Base-by-base conservation (phyloP, 2,797 vertebrate species). In the Cossypha niveicapilla region DNA sequence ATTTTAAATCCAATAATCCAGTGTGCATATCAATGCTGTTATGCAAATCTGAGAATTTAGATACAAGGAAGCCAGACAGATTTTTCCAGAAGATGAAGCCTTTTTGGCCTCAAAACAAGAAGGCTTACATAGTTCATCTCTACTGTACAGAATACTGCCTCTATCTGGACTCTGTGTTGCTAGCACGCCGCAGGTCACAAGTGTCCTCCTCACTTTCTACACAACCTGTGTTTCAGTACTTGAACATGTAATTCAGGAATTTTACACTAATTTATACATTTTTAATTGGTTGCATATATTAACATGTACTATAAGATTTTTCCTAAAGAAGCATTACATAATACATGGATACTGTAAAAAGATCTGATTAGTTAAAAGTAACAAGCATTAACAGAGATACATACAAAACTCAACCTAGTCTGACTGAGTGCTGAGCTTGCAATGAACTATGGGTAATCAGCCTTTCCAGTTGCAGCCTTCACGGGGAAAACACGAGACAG, bases 291-390 rank as follows among this genome's bases (percentile, higher is more conserved):
- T 98, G 98, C 97, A 98, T 98, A 98, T 98, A 98, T 98, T 98
- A 98, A 98, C 98, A 98, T 98, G 97, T 98, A 98, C 98, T 98
- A 98, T 98, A 98, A 98, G 98, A 98, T 98, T 98, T 96, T 95
- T 97, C 96, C 98, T 98, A 98, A 97, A 97, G 97, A 98, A 98
- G 97, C 97, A 97, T 98, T 98, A 98, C 97, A 98, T 98, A 98
- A 98, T 98, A 98, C 98, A 98, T 97, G 97, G 98, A 98, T 97
- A 98, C 98, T 98, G 98, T 98, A 98, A 98, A 98, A 98, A 98
- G 98, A 98, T 98, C 97, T 97, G 98, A 98, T 98, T 97, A 96
- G 98, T 98, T 98, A 98, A 98, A 99, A 98, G 98, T 98, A 98
- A 99, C 97, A 98, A 98, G 97, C 97, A 97, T 98, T 98, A 98